Conservation (phyloP, 2,797 vertebrate genomes). For the Rhynchotus rufescens region DNA sequence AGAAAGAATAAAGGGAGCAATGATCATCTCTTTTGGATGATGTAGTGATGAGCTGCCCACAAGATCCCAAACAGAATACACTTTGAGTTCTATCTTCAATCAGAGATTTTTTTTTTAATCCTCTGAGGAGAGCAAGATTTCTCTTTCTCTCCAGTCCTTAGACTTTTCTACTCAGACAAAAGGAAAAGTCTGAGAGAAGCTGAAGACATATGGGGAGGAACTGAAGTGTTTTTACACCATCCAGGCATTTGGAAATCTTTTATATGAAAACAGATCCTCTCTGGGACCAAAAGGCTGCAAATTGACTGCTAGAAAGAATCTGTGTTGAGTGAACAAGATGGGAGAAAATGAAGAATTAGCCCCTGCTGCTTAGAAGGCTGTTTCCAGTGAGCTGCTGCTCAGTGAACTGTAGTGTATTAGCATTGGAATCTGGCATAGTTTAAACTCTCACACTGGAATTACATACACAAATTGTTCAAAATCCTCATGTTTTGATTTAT, state of each 20-base stretch:
- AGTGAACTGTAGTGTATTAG: not conserved
- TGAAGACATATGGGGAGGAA: not conserved
- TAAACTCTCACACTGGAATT: constrained; percentile 8
- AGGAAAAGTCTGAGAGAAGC: constrained; percentile 20
- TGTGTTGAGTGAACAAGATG: constrained; percentile 3
- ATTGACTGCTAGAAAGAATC: constrained; percentile 6
- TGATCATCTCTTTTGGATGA: not conserved
- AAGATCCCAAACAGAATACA: not conserved
- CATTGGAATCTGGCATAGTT: not conserved
- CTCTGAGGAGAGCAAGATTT: constrained; percentile 7
- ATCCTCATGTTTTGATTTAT: not conserved
- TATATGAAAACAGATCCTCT: not conserved
- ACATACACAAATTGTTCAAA: not conserved
- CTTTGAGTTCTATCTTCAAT: not conserved
- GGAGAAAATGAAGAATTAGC: not conserved
- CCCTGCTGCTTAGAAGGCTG: not conserved
- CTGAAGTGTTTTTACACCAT: not conserved
- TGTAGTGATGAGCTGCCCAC: not conserved
- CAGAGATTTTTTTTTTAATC: constrained; percentile 17
- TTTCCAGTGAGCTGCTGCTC: not conserved
- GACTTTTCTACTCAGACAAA: not conserved
- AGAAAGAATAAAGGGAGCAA: not conserved
- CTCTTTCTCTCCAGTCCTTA: constrained; percentile 4
- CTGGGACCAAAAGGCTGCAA: constrained; percentile 2
- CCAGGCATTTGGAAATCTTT: not conserved